A percentile compares a stretch with the other conserved stretches of the same genome.
Conservation (phyloP, 53 echinoderm and acorn worm genomes). For the Hippasteria phrygiana region DNA sequence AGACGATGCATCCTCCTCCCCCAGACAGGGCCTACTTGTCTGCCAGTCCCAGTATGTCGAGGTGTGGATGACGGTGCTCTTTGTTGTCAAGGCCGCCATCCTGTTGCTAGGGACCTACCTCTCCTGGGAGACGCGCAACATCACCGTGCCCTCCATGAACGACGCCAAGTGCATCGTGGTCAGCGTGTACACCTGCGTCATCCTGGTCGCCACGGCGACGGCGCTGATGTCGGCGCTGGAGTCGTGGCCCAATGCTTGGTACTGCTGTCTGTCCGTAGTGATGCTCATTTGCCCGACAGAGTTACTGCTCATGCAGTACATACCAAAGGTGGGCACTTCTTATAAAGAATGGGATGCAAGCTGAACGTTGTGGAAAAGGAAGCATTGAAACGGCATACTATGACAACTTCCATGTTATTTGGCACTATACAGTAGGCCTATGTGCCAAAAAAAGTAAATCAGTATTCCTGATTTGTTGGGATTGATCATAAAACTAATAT, state of each 20-base stretch:
- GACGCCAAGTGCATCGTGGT: conserved; percentile 93
- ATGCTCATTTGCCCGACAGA: conserved; percentile 87
- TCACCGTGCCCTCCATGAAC: conserved; percentile 95
- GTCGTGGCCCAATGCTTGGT: conserved; percentile 94
- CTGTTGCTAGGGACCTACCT: conserved; percentile 91
- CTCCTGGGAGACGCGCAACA: conserved; percentile 96
- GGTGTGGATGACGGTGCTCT: conserved; percentile 82
- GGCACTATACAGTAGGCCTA: no score
- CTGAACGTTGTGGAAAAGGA: no score
- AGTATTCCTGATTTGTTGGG: no score
- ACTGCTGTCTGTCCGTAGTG: conserved; percentile 78
- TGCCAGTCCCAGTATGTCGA: conserved; percentile 75
- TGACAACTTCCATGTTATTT: no score
- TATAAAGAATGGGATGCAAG: no score
- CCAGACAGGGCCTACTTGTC: conserved; percentile 33
- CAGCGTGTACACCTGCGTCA: conserved; percentile 95
- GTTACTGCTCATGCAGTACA: conserved; percentile 82
- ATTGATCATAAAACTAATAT: no score
- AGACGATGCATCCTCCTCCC: neutral
- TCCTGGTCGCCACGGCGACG: conserved; percentile 81
- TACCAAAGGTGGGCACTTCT: conserved; percentile 83
- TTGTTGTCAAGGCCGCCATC: conserved; percentile 73
- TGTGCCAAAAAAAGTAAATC: no score
- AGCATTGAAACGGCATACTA: no score
- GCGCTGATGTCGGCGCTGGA: conserved; percentile 74